Conservation (phyloP, 2,888 invertebrate genomes). For the Scaptomyza caliginosa region DNA sequence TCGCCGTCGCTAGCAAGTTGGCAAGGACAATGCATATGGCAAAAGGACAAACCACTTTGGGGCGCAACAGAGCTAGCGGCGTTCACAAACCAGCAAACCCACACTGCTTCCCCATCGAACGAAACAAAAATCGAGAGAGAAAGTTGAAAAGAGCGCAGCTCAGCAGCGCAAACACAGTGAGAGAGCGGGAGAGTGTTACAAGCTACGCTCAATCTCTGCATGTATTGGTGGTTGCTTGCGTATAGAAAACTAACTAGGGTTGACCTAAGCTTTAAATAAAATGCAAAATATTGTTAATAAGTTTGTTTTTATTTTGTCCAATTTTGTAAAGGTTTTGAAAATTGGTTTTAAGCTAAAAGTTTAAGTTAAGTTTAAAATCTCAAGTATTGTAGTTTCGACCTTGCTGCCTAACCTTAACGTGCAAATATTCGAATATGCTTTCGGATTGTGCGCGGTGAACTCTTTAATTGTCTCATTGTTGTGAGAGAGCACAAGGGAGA, state of each 20-base stretch:
- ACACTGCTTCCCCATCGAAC: constrained; percentile 18
- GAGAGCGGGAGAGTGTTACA: neutral
- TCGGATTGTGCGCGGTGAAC: constrained; percentile 46
- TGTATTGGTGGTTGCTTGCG: constrained; percentile 31
- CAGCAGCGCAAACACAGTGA: constrained; percentile 6
- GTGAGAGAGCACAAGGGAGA: constrained; percentile 1
- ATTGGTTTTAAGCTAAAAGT: neutral
- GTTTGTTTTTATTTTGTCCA: neutral
- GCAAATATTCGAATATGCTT: constrained; percentile 29
- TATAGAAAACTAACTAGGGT: constrained; percentile 12
- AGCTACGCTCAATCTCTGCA: neutral
- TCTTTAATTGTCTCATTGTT: constrained; percentile 5
- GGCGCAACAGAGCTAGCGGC: constrained; percentile 44
- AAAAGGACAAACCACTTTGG: constrained; percentile 61
- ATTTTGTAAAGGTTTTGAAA: neutral
- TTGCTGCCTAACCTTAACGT: constrained; percentile 42
- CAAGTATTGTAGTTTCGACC: constrained; percentile 1
- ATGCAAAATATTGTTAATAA: neutral
- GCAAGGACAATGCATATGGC: constrained; percentile 71
- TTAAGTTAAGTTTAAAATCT: neutral
- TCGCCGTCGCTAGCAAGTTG: constrained; percentile 25
- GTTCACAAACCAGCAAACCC: constrained; percentile 8
- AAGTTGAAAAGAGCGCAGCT: constrained; percentile 5
- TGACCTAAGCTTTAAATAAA: constrained; percentile 5
- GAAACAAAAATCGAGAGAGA: constrained; percentile 12